These are phyloP conservation scores for Danionella dracula DNA, from an alignment of 2,797 vertebrate genomes.

Conservation along the genomic window DNA sequence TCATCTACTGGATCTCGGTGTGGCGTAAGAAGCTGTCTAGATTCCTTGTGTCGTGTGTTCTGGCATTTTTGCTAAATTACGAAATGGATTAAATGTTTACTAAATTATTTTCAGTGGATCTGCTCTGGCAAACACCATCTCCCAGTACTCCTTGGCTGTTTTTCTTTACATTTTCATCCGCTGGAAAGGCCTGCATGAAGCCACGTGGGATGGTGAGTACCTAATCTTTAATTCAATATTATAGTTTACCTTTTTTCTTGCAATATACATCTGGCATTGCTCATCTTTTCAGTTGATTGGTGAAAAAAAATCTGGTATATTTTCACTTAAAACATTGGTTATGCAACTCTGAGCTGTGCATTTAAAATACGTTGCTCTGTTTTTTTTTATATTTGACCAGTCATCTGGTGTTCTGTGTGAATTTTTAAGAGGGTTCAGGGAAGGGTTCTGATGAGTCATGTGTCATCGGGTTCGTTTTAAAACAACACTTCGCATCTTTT, in stretches of 20 bases:
- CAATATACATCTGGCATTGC: too few relatives aligned
- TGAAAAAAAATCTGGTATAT: too few relatives aligned
- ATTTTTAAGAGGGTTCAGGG: background rate
- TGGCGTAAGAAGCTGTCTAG: conserved; percentile 76
- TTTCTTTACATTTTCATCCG: conserved; percentile 75
- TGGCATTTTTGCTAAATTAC: background rate
- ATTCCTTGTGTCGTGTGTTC: background rate
- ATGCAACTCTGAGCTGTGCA: background rate
- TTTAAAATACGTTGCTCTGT: background rate
- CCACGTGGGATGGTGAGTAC: conserved; percentile 83
- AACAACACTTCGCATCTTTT: background rate
- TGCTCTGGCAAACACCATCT: conserved; percentile 80
- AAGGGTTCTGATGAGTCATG: background rate
- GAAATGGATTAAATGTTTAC: too few relatives aligned
- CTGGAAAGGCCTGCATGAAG: conserved; percentile 74
- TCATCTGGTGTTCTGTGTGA: background rate
- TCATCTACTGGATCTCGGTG: conserved; percentile 72
- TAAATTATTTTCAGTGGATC: too few relatives aligned
- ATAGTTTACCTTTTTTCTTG: too few relatives aligned
- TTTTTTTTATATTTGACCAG: conserved; percentile 14
- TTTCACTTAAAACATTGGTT: too few relatives aligned
- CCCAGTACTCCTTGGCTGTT: conserved; percentile 76
- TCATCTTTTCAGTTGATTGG: too few relatives aligned
- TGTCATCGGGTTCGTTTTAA: background rate
- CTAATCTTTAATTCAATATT: background rate